These are phyloP conservation scores for Setophaga kirtlandii DNA, from an alignment of 2,113 vertebrate genomes.

Conservation along the genomic window DNA sequence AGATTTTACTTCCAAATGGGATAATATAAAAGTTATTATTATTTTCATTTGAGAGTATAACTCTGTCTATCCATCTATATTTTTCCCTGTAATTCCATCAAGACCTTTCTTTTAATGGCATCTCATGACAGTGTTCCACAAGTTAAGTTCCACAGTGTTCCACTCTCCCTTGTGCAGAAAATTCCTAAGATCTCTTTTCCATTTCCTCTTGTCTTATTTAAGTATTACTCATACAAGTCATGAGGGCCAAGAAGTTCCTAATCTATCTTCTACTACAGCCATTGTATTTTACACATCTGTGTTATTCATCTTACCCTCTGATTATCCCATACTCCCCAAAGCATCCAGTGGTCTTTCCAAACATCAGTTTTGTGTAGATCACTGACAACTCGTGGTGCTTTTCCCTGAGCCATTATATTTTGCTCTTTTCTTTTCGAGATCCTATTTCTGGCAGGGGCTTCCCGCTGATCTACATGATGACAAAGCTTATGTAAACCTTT, in stretches of 20 bases:
- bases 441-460: constrained; percentile 16
- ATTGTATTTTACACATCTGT: not conserved
- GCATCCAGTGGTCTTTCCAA: not conserved
- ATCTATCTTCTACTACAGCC: not conserved
- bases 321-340: not conserved
- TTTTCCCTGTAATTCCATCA: not conserved
- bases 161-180: constrained; percentile 2
- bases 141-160: not conserved
- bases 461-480: not conserved
- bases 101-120: not conserved
- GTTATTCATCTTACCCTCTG: not conserved
- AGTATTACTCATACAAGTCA: constrained; percentile 58
- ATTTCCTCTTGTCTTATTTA: constrained; percentile 68
- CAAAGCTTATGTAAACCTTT: constrained; percentile 39
- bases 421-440: not conserved
- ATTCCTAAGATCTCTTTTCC: constrained; percentile 65
- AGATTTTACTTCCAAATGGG: not conserved
- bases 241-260: constrained; percentile 49
- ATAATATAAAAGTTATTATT: not conserved
- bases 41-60: not conserved
- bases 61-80: not conserved
- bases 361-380: not conserved
- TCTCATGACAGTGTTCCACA: not conserved
- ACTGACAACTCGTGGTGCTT: not conserved
- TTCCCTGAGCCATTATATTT: not conserved